Evolutionary conservation across 2,888 invertebrate species (phyloP), one percentile per base, ranked within the genome.

Genomic region (Nysson spinosus): DNA sequence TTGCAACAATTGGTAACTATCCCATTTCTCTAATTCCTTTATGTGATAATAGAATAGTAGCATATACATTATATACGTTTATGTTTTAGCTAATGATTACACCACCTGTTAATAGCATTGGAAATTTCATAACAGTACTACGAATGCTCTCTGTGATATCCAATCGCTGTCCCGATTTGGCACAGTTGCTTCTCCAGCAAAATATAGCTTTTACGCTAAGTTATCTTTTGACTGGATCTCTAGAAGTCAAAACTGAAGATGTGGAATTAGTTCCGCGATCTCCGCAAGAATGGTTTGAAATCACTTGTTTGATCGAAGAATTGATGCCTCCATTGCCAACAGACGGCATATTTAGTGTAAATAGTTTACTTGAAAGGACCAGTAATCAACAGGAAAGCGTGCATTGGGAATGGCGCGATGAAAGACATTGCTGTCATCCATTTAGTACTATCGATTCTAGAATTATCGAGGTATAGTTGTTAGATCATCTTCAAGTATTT

Each of bases 391-490:
- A 92, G 81, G 94, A 95, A 84, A 92, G 93, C 57, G 95, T 97
- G 2, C 92, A 94, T 73, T 99, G 99, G 99, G 97, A 98, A 87
- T 99, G 98, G 98, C 91, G 96, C 50, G 98, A 98, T 86, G 98
- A 98, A 87, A 91, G 96, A 82, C 96, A 95, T 81, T 88, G 90
- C 61, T 97, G 89, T 96, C 97, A 97, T 85, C 94, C 96, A 4
- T 99, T 98, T 88, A 95, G 96, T 34, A 92, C 94, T 75, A 95
- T 97, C 60, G 98, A 98, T 89, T 96, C 96, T 74, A 92, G 96
- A 73, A 96, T 97, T 75, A 94, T 99, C 68, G 98, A 99, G 90
- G 96, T 92, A 83, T 64, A 24, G 11, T 4, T 17, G 28, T 24
- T 3, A 40, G 1, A 11, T 5, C 16, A 28, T 24, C 16, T 5